Conservation (phyloP, 2,888 invertebrate species). For the Cyrtodaria siliqua region DNA sequence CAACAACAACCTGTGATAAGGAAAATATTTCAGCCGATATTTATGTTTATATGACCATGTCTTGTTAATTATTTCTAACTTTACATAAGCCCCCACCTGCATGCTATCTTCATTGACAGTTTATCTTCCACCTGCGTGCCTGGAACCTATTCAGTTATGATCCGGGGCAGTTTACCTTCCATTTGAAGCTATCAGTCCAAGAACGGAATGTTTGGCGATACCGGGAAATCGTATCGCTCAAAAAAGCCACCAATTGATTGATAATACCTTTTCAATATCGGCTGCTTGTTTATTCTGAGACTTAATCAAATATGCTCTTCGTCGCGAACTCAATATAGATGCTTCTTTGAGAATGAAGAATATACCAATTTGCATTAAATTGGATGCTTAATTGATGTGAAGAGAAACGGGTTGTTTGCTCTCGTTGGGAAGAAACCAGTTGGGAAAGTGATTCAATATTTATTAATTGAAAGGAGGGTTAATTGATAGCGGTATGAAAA, state of each 20-base stretch:
- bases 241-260: slow-evolving; percentile 1
- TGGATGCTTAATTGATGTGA: slow-evolving; percentile 13
- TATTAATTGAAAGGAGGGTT: slow-evolving; percentile 42
- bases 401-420: slow-evolving; percentile 33
- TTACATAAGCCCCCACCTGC: no score
- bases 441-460: slow-evolving; percentile 52
- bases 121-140: no score
- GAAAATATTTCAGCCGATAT: no score
- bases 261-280: slow-evolving; percentile 14
- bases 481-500: slow-evolving; percentile 32
- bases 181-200: no score
- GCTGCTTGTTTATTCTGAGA: slow-evolving; percentile 4
- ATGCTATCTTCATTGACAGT: no score
- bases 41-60: no score
- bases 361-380: neutral
- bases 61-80: no score
- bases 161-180: no score
- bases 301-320: slow-evolving; percentile 19
- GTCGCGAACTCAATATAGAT: slow-evolving; percentile 19
- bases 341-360: slow-evolving; percentile 11
- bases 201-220: no score
- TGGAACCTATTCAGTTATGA: no score
- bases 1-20: no score
- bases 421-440: slow-evolving; percentile 51
- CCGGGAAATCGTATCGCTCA: no score